Evolutionary conservation across 1,140 invertebrate species (phyloP), one percentile per base, ranked within the genome.

Genomic region (Heliconius nattereri): DNA sequence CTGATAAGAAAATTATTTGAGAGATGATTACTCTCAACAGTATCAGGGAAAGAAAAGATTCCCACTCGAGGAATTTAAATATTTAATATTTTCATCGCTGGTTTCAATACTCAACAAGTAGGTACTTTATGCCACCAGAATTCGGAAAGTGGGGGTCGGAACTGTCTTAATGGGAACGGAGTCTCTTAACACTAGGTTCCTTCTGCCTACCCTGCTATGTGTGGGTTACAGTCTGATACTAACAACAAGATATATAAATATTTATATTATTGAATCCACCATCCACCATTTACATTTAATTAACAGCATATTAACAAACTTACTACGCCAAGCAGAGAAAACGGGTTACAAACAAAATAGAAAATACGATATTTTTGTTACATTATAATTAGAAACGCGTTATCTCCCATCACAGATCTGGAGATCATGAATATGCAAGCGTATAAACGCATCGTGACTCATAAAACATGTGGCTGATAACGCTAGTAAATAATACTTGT

Each of bases 381-480:
- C 29, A 49, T 60, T 37, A 57, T 37, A 35, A 75, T 75, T 75
- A 52, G n/a, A 60, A 60, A 78, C 49, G 37, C 75, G 73, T 71
- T 81, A 81, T 73, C 52, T 75, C 52, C 32, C 74, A 75, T 75
- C 70, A 72, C 75, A 37, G 71, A 76, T 81, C 76, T 81, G 81
- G 81, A 86, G 81, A 86, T 84, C 85, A 85, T 86, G 85, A 87
- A 87, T 88, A 89, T 87, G 80, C 78, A 87, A 86, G 79, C n/a
- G 54, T 85, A 82, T 83, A 87, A 60, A 88, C 78, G 82, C 81
- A 85, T 85, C 83, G 85, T 90, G 88, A 89, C 86, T 85, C 81
- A 84, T 86, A 80, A 84, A 85, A 83, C 80, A 86, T 86, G 87
- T 66, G 81, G 45, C 75, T 81, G 88, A 87, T 89, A 87, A 85